Conservation (phyloP, 2,888 invertebrate species). For the Caenorhabditis virilis region DNA sequence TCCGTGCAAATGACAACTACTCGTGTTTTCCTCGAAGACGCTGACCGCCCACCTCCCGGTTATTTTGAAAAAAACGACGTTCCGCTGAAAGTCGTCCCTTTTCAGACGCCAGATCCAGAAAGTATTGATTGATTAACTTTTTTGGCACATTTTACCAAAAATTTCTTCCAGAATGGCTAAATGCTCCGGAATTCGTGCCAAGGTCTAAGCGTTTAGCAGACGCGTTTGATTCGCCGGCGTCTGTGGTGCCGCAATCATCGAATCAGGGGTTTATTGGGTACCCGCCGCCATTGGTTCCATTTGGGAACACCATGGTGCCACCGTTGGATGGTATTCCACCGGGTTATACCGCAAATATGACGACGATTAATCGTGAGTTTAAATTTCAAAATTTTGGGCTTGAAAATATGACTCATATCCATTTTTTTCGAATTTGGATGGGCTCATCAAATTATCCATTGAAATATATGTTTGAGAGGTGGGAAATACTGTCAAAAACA, state of each 20-base stretch:
- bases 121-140: constrained; percentile 15
- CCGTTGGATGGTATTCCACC: constrained; percentile 51
- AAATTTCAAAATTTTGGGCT: too few species aligned
- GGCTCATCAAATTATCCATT: too few species aligned
- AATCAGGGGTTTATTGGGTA: neutral
- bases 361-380: constrained; percentile 55
- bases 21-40: constrained; percentile 53
- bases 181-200: constrained; percentile 58
- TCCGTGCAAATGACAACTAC: too few species aligned
- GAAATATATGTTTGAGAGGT: too few species aligned
- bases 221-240: constrained; percentile 6
- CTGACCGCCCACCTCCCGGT: constrained; percentile 57
- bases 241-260: neutral
- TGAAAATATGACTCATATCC: too few species aligned
- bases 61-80: constrained; percentile 45
- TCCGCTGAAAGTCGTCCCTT: constrained; percentile 41
- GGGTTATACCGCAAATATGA: constrained; percentile 61
- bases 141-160: neutral
- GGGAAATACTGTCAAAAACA: neutral
- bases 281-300: neutral
- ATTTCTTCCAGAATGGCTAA: constrained; percentile 53
- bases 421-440: too few species aligned
- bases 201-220: constrained; percentile 39
- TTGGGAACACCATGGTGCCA: too few species aligned
- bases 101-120: constrained; percentile 45